Evolutionary conservation across 2,888 invertebrate genomes (phyloP).

Genomic region (Podabrus alpinus): DNA sequence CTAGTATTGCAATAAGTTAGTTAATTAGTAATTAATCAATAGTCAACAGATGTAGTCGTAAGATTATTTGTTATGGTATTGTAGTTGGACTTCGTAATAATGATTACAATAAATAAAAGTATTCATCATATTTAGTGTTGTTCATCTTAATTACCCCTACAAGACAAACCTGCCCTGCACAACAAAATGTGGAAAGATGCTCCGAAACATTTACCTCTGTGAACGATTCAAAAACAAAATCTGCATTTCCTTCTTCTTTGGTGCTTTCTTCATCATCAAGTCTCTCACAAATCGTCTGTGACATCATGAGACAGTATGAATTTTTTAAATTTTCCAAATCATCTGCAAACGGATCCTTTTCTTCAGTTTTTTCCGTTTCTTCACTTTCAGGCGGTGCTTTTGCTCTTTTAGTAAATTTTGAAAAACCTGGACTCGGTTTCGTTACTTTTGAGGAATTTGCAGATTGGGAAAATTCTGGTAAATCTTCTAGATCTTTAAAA

Average conservation of each 20-base stretch:
- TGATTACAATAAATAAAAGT: no score
- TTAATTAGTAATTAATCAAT: no score
- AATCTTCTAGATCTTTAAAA: conserved; percentile 47
- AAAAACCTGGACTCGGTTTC: conserved; percentile 44
- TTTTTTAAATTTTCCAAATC: conserved; percentile 61
- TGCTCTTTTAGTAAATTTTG: conserved; percentile 15
- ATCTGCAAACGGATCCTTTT: conserved; percentile 44
- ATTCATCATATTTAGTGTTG: no score
- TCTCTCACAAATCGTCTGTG: conserved; percentile 55
- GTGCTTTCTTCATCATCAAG: conserved; percentile 31
- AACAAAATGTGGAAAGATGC: no score
- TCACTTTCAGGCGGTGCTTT: conserved; percentile 29
- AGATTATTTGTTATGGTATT: no score
- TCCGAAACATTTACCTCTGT: conserved; percentile 59
- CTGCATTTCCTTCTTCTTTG: conserved; percentile 39
- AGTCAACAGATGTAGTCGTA: no score
- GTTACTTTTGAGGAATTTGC: conserved; percentile 16
- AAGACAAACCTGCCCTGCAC: no score
- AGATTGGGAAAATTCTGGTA: conserved; percentile 40
- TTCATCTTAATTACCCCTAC: no score
- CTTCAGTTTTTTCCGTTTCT: conserved; percentile 25
- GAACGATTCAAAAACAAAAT: conserved; percentile 63
- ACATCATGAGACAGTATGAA: conserved; percentile 72
- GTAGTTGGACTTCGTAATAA: no score
- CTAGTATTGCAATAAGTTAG: no score